These are phyloP conservation scores for Sinocyclocheilus anshuiensis DNA, from an alignment of 2,113 vertebrate genomes.

Conservation along the genomic window DNA sequence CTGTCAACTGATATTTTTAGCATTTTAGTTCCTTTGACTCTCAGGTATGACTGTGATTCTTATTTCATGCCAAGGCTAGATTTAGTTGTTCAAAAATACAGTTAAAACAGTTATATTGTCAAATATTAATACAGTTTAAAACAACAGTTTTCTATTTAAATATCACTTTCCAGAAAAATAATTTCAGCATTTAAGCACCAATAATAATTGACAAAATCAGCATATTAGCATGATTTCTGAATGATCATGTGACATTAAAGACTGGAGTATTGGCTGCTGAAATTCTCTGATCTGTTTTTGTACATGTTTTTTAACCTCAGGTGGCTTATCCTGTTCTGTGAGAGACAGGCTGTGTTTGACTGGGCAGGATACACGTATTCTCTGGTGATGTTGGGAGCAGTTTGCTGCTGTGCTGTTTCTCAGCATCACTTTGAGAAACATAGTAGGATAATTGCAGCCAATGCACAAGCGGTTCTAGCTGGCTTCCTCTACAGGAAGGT, in stretches of 20 bases:
- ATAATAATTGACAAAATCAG: not conserved
- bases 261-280: not conserved
- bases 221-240: not conserved
- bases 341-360: conserved; percentile 51
- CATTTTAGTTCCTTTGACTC: conserved; percentile 18
- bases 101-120: not conserved
- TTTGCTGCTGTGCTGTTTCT: conserved; percentile 61
- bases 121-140: not conserved
- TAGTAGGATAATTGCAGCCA: conserved; percentile 66
- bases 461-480: conserved; percentile 65
- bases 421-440: conserved; percentile 66
- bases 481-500: conserved; percentile 73
- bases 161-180: not conserved
- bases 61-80: no score
- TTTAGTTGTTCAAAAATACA: not conserved
- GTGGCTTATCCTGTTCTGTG: conserved; percentile 62
- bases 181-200: not conserved
- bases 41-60: not conserved
- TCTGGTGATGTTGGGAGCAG: conserved; percentile 59
- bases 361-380: conserved; percentile 61
- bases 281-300: not conserved
- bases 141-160: not conserved
- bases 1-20: conserved; percentile 28
- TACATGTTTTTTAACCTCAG: conserved; percentile 53
- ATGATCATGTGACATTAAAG: not conserved